These are phyloP conservation scores for Gryon sp. DNA, from an alignment of 1,140 invertebrate genomes.

Conservation along the genomic window DNA sequence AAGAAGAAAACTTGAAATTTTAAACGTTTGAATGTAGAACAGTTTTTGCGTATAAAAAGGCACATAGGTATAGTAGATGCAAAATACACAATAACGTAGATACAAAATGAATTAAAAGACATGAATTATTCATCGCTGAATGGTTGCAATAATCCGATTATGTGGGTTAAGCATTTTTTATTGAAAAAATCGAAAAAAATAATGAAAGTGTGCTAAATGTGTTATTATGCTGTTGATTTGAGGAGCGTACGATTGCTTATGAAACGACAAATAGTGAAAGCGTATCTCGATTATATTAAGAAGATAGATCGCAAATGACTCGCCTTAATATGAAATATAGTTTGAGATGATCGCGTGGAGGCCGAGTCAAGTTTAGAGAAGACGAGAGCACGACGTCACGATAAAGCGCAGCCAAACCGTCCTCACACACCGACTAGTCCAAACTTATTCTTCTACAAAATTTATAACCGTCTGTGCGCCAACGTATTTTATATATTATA, in stretches of 20 bases:
- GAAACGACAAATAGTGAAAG: slow-evolving; percentile 39
- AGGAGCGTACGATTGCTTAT: slow-evolving; percentile 29
- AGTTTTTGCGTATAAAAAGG: no score
- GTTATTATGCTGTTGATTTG: slow-evolving; percentile 12
- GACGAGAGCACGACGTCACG: slow-evolving; percentile 51
- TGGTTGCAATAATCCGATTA: slow-evolving; percentile 20
- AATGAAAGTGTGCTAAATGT: slow-evolving; percentile 15
- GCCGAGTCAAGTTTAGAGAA: slow-evolving; percentile 45
- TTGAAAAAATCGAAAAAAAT: slow-evolving; percentile 7
- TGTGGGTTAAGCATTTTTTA: slow-evolving; percentile 24
- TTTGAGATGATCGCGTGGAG: slow-evolving; percentile 54
- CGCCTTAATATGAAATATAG: slow-evolving; percentile 54
- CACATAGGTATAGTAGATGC: no score
- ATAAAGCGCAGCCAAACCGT: slow-evolving; percentile 56
- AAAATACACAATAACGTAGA: no score
- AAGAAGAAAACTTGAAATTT: no score
- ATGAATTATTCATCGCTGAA: slow-evolving; percentile 20
- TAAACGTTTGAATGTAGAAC: no score
- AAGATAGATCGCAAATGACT: slow-evolving; percentile 48
- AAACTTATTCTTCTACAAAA: slow-evolving; percentile 42
- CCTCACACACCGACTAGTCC: slow-evolving; percentile 48
- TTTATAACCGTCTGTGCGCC: slow-evolving; percentile 39
- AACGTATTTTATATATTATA: slow-evolving; percentile 42
- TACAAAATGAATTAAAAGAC: not conserved
- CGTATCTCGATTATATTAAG: slow-evolving; percentile 56